Evolutionary conservation across 2,797 vertebrate species (phyloP).

Genomic region (Megalops cyprinoides): DNA sequence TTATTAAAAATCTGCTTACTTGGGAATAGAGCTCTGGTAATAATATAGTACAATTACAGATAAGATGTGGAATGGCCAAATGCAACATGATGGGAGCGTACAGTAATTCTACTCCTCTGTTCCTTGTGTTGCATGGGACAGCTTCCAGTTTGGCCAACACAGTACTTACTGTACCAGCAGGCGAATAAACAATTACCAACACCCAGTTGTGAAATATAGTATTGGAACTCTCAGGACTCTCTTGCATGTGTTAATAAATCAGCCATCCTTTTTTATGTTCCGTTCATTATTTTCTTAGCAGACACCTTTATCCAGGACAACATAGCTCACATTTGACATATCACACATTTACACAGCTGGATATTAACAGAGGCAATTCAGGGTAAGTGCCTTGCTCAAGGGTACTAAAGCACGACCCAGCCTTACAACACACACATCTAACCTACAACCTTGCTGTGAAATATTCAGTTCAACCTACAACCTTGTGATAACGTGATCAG

Average conservation of each 20-base stretch:
- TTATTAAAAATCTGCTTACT: background rate
- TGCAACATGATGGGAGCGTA: constrained; percentile 58
- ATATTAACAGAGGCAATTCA: constrained; percentile 9
- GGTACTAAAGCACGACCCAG: background rate
- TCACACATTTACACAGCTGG: constrained; percentile 21
- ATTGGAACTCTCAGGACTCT: background rate
- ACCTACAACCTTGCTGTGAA: background rate
- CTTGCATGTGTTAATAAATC: background rate
- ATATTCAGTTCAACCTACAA: background rate
- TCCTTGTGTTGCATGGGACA: constrained; percentile 1
- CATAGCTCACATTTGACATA: constrained; percentile 17
- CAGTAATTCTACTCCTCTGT: constrained; percentile 37
- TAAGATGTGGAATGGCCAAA: constrained; percentile 39
- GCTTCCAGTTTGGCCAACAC: background rate
- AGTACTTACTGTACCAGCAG: background rate
- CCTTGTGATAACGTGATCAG: background rate
- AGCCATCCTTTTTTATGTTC: constrained; percentile 17
- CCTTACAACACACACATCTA: background rate
- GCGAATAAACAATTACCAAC: background rate
- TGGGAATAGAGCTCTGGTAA: background rate
- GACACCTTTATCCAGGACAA: background rate
- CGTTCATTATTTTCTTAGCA: constrained; percentile 15
- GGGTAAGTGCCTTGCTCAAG: constrained; percentile 9
- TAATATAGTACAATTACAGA: background rate
- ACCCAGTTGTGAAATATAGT: background rate